Percentiles rank a stretch among this genome's conserved stretches.
phyloP scores from a whole-genome alignment of 2,113 vertebrate genomes.

The Brachirus orientalis region DNA sequence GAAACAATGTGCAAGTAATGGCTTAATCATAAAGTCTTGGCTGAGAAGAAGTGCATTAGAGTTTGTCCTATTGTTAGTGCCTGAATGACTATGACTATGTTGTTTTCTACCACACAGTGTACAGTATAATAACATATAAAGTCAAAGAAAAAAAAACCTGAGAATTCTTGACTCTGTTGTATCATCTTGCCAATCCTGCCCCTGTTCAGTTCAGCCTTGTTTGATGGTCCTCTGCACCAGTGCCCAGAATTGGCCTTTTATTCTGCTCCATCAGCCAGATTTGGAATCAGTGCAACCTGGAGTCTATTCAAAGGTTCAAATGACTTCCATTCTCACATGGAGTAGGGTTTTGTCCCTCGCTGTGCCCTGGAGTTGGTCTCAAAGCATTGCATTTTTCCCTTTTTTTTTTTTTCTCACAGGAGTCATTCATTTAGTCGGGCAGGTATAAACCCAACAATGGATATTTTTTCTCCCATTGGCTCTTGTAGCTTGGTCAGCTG shows the following conservation, averaged over 20 bases:
- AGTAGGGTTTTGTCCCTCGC: slow-evolving; percentile 69
- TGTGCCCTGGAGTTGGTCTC: slow-evolving; percentile 53
- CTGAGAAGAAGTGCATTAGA: slow-evolving; percentile 39
- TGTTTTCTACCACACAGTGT: slow-evolving; percentile 30
- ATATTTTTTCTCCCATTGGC: slow-evolving; percentile 17
- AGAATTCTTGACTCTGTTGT: slow-evolving; percentile 58
- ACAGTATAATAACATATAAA: slow-evolving; percentile 52
- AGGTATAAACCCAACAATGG: slow-evolving; percentile 62
- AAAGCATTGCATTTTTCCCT: slow-evolving; percentile 60
- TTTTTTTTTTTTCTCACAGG: slow-evolving; percentile 26
- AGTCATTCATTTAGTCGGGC: slow-evolving; percentile 53
- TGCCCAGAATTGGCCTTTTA: slow-evolving; percentile 74
- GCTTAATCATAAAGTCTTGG: slow-evolving; percentile 63
- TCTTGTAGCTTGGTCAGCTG: slow-evolving; percentile 19
- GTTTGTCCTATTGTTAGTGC: slow-evolving; percentile 43
- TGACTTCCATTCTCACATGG: slow-evolving; percentile 72
- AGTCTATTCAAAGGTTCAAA: slow-evolving; percentile 74
- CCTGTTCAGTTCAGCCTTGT: slow-evolving; percentile 69
- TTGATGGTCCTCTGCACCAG: slow-evolving; percentile 62
- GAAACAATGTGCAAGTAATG: slow-evolving; percentile 66
- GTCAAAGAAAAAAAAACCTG: slow-evolving; percentile 56
- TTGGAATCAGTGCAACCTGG: slow-evolving; percentile 73
- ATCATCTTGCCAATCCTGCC: slow-evolving; percentile 52
- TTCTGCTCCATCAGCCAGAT: slow-evolving; percentile 74
- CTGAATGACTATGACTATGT: slow-evolving; percentile 13